Conservation (phyloP, 1,140 invertebrate species). For the Piezodorus guildinii region DNA sequence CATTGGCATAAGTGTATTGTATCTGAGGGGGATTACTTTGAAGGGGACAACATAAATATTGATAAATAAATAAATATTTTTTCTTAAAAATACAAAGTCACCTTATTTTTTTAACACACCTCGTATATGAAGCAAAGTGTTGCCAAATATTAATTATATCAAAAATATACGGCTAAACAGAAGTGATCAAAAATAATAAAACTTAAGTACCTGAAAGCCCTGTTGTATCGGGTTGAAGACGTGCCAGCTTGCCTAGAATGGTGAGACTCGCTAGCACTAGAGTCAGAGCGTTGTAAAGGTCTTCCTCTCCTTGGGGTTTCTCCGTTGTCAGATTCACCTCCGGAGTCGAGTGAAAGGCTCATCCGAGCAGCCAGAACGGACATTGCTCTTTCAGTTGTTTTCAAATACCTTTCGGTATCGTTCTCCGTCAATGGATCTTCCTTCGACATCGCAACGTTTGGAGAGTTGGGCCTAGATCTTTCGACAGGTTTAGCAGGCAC, state of each 20-base stretch:
- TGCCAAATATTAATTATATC: too few species aligned
- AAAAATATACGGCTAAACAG: too few species aligned
- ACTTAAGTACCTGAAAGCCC: constrained; percentile 35
- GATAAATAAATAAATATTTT: too few species aligned
- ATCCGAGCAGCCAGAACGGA: constrained; percentile 40
- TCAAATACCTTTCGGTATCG: constrained; percentile 40
- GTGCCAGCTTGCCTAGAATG: background rate
- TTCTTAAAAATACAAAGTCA: too few species aligned
- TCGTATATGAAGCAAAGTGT: too few species aligned
- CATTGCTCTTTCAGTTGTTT: constrained; percentile 42
- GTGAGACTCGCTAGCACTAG: constrained; percentile 24
- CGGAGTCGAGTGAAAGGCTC: constrained; percentile 30
- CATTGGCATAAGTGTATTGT: too few species aligned
- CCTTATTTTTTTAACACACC: too few species aligned
- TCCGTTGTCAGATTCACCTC: constrained; percentile 31
- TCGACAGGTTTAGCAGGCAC: background rate
- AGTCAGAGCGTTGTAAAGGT: constrained; percentile 23
- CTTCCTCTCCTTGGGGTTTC: constrained; percentile 11
- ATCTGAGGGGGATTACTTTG: too few species aligned
- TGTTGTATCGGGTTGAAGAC: constrained; percentile 33
- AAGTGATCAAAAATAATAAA: background rate
- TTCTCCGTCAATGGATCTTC: background rate
- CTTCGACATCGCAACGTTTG: background rate
- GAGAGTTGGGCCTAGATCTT: constrained; percentile 5
- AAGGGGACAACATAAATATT: too few species aligned